Base-by-base conservation (phyloP, 2,113 vertebrate species). In the Perca schrenkii region DNA sequence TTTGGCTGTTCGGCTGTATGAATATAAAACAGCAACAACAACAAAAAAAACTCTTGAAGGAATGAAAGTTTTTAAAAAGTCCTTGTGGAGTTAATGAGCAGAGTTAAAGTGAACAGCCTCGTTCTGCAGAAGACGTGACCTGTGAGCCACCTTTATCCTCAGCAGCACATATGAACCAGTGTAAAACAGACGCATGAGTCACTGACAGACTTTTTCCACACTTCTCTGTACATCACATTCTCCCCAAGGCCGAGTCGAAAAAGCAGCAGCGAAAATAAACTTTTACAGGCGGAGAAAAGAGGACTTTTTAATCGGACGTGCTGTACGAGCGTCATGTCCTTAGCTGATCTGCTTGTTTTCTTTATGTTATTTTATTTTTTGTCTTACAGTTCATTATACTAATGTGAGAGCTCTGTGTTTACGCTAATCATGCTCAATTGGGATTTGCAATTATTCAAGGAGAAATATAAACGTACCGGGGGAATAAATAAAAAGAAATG, bases 201-300 rank as follows among this genome's bases (percentile, higher is more conserved):
- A 40, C 43, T 34, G 6, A 34, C 34, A 34, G 34, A 0, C 14
- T 40, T 25, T 46, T 0, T 34, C 34, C 58, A 7, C 22, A 14
- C 72, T 68, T 28, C 34, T 3, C 77, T 16, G 43, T 53, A 7
- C 28, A 68, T 84, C n/a, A 7, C 74, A 13, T 2, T 46, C 31
- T 60, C 67, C 28, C 10, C 6, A 57, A 63, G 67, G 80, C 0
- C 25, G 25, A 47, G 31, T 34, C 49, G 8, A 43, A 64, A 75
- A 52, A 60, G 47, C 15, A 28, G 60, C 46, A 0, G 53, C 4
- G 11, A 74, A 19, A 60, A 49, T 8, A 58, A 77, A 49, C 19
- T 57, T 49, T 52, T 11, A 17, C 40, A 8, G 50, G n/a, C 8
- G 7, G 1, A 49, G 40, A 50, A 54, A 28, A 15, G 3, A 40